Evolutionary conservation across 2,113 vertebrate species (phyloP), one percentile per base, ranked within the genome.

Genomic region (Gobiocypris rarus): DNA sequence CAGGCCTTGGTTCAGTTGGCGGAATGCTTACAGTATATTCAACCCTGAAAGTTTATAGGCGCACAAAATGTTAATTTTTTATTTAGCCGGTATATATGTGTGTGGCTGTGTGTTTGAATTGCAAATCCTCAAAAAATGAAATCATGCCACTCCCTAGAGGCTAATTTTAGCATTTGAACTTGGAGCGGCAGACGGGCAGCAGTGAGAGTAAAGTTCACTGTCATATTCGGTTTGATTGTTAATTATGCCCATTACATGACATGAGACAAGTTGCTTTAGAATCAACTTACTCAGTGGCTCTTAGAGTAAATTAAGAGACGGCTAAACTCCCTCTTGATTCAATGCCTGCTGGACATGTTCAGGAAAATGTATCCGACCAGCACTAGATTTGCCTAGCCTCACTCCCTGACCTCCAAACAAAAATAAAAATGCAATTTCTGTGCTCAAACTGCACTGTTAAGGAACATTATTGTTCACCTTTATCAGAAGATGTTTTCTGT

Each of bases 401-500:
- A n/a, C 70, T 74, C 43, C 10, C 70, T 74, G 26, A 80, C 15
- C 43, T 26, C 56, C 14, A 63, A 80, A 67, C 2, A 80, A 67
- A 56, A 11, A 70, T 15, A 38, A 17, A 26, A 41, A 43, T 43
- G 22, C 31, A 54, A 34, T 11, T 56, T n/a, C 50, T 50, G 38
- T 38, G 38, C 52, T 59, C 31, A 54, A 14, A 75, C 10, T 24
- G 48, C 3, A 31, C 17, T 41, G 54, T 9, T 54, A 45, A 24
- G 43, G 31, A 84, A 70, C 52, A 58, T 48, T 31, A 15, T 41
- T 34, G 83, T 86, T 90, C 87, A 91, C 89, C 90, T 91, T 89
- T 91, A 90, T 93, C 90, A 92, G 91, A 90, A 91, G 90, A 89
- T 86, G 90, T 81, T 87, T 89, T 89, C 92, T 92, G 92, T 92